Conservation (phyloP, 2,888 invertebrate genomes). For the Chymomyza amoena region DNA sequence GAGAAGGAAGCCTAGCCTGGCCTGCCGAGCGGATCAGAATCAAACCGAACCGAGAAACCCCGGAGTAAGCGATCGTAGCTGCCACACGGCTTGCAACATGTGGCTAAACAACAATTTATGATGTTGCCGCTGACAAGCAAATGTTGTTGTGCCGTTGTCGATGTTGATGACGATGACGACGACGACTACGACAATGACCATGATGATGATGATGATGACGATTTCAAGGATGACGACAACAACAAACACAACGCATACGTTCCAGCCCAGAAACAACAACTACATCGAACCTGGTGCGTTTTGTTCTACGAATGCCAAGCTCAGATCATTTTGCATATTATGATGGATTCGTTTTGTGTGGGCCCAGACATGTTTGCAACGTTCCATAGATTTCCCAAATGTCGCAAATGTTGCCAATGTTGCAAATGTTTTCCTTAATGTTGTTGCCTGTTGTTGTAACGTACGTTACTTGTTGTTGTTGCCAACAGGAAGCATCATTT, state of each 20-base stretch:
- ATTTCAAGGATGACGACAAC: constrained; percentile 57
- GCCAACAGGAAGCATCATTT: constrained; percentile 14
- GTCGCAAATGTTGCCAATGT: constrained; percentile 42
- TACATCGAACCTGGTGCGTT: constrained; percentile 20
- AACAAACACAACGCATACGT: constrained; percentile 19
- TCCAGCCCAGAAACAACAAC: constrained; percentile 6
- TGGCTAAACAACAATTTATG: constrained; percentile 76
- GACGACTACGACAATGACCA: constrained; percentile 7
- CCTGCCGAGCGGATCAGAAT: constrained; percentile 14
- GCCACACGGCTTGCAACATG: constrained; percentile 52
- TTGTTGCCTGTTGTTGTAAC: constrained; percentile 20
- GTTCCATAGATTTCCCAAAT: constrained; percentile 33
- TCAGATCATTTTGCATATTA: constrained; percentile 59
- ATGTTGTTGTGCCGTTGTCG: constrained; percentile 74
- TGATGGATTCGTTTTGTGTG: constrained; percentile 57
- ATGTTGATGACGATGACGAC: constrained; percentile 52
- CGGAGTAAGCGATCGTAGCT: not conserved
- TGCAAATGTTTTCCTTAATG: not conserved
- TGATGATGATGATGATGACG: constrained; percentile 29
- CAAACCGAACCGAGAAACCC: not conserved
- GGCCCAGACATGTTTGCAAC: constrained; percentile 10
- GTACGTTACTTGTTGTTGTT: not conserved
- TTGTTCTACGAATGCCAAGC: constrained; percentile 21
- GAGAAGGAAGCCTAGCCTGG: constrained; percentile 11
- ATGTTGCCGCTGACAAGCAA: constrained; percentile 77